phyloP scores from a whole-genome alignment of 2,113 vertebrate species.

The Catharus fuscescens region DNA sequence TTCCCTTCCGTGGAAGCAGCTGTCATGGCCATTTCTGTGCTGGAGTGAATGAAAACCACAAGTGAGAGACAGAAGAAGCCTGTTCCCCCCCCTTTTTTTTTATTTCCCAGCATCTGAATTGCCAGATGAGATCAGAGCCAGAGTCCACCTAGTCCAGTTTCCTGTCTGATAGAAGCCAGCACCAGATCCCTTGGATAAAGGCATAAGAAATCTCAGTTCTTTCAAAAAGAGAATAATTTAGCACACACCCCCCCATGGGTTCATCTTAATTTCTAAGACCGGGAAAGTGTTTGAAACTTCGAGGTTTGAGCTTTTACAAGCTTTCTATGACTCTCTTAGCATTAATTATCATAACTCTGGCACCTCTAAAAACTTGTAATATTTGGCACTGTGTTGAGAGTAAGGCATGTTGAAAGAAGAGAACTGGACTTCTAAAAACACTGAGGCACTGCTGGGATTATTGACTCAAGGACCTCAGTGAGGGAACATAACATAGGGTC shows the following conservation, averaged over 20 bases:
- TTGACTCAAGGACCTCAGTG: conserved; percentile 48
- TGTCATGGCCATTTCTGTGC: not conserved
- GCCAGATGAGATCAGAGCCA: not conserved
- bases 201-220: not conserved
- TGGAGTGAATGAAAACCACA: not conserved
- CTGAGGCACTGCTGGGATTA: conserved; percentile 61
- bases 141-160: not conserved
- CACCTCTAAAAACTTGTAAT: conserved; percentile 59
- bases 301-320: conserved; percentile 56
- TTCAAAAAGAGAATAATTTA: not conserved
- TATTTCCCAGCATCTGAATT: not conserved
- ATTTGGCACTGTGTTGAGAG: conserved; percentile 26
- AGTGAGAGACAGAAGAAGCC: not conserved
- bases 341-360: conserved; percentile 53
- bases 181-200: conserved; percentile 2
- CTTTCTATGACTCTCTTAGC: conserved; percentile 44
- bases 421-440: conserved; percentile 47
- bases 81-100: not conserved
- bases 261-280: conserved; percentile 20
- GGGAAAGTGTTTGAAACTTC: conserved; percentile 29
- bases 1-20: not conserved
- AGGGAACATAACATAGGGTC: conserved; percentile 54
- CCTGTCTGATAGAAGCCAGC: conserved; percentile 17
- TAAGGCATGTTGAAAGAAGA: conserved; percentile 48
- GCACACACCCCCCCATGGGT: not conserved